Percentiles rank a stretch among this genome's conserved stretches.
These are phyloP conservation scores for Hycleus phaleratus DNA, from an alignment of 1,140 invertebrate genomes.

Conservation along the genomic window DNA sequence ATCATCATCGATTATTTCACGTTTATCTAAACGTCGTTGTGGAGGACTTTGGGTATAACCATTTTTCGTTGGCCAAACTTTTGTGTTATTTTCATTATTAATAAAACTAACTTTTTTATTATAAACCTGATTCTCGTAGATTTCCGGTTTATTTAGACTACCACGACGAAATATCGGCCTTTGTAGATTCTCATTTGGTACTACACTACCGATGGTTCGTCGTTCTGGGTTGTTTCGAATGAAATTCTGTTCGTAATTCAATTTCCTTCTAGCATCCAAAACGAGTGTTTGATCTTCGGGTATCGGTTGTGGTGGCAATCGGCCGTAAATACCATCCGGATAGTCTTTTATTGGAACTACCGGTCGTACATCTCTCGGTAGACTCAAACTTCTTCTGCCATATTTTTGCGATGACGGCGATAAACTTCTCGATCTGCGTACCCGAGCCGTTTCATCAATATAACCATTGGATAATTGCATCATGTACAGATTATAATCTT, in stretches of 20 bases:
- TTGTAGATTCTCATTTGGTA: slow-evolving; percentile 4
- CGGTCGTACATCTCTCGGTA: slow-evolving; percentile 25
- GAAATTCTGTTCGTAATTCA: slow-evolving; percentile 25
- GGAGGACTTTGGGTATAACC: slow-evolving; percentile 49
- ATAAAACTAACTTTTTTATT: slow-evolving; percentile 49
- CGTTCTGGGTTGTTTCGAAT: slow-evolving; percentile 24
- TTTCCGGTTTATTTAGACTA: slow-evolving; percentile 37
- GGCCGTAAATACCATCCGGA: background rate
- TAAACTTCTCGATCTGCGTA: slow-evolving; percentile 30
- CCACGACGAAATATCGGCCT: slow-evolving; percentile 49
- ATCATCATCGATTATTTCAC: slow-evolving; percentile 18
- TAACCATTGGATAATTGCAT: slow-evolving; percentile 30
- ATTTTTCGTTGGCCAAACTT: slow-evolving; percentile 47
- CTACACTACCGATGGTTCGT: slow-evolving; percentile 20
- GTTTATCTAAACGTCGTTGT: slow-evolving; percentile 40
- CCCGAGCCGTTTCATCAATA: slow-evolving; percentile 27
- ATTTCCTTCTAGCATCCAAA: slow-evolving; percentile 3
- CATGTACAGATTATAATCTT: slow-evolving; percentile 38
- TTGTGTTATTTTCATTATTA: slow-evolving; percentile 29
- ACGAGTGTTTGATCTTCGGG: slow-evolving; percentile 27
- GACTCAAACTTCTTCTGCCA: slow-evolving; percentile 33
- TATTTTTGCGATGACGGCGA: slow-evolving; percentile 21
- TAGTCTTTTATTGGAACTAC: background rate
- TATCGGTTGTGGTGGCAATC: slow-evolving; percentile 20
- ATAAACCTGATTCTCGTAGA: slow-evolving; percentile 17